Conservation (phyloP, 1,140 invertebrate species). For the Asobara japonica region DNA sequence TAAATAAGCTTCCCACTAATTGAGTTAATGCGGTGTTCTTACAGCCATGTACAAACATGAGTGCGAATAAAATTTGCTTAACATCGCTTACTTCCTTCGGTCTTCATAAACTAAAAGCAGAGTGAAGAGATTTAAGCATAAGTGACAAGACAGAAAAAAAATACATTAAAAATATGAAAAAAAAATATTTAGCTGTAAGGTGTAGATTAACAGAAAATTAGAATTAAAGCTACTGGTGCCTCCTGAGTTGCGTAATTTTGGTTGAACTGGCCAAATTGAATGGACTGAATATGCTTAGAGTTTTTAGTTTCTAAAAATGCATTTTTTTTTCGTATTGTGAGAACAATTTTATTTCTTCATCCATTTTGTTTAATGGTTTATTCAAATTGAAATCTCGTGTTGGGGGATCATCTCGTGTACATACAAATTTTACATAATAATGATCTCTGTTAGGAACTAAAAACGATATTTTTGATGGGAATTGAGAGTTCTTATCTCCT, state of each 20-base stretch:
- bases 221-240: neutral
- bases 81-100: conserved; percentile 45
- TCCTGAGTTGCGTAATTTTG: conserved; percentile 3
- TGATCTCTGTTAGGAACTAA: conserved; percentile 12
- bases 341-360: neutral
- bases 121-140: conserved; percentile 32
- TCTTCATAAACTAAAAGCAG: conserved; percentile 34
- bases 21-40: conserved; percentile 13
- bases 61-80: conserved; percentile 37
- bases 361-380: neutral
- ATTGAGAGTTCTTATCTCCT: neutral
- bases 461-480: conserved; percentile 7
- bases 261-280: conserved; percentile 6
- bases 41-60: neutral
- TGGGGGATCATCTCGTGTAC: conserved; percentile 8
- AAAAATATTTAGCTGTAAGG: conserved; percentile 44
- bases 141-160: conserved; percentile 30
- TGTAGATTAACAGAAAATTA: neutral
- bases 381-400: neutral
- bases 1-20: conserved; percentile 6
- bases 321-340: neutral
- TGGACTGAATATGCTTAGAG: neutral
- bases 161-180: conserved; percentile 17
- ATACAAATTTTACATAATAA: conserved; percentile 9
- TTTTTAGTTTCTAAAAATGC: neutral